Conservation (phyloP, 2,888 invertebrate genomes). For the Arrhopalites spinosus region DNA sequence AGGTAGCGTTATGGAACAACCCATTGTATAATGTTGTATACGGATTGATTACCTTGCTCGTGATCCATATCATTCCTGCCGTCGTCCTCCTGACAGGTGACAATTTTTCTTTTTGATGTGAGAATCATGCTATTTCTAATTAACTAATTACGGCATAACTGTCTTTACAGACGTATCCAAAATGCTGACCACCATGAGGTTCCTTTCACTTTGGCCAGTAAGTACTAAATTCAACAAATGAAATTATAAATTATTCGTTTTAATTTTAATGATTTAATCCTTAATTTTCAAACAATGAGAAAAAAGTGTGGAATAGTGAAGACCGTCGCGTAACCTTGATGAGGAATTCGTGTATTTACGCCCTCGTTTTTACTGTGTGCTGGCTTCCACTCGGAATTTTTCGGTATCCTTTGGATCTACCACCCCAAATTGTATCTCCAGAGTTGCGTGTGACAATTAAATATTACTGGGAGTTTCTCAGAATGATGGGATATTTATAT, state of each 20-base stretch:
- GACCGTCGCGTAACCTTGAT: conserved; percentile 24
- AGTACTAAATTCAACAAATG: neutral
- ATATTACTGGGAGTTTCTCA: neutral
- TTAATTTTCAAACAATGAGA: neutral
- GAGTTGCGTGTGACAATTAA: neutral
- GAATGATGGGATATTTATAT: neutral
- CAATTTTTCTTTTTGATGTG: too few relatives aligned
- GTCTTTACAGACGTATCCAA: conserved; percentile 21
- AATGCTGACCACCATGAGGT: conserved; percentile 14
- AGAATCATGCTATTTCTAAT: neutral
- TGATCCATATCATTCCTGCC: conserved; percentile 24
- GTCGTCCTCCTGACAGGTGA: conserved; percentile 19
- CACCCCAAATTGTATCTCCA: neutral
- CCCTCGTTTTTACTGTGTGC: conserved; percentile 40
- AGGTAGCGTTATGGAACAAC: conserved; percentile 12
- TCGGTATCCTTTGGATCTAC: conserved; percentile 18
- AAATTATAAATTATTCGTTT: neutral
- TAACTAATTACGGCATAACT: neutral
- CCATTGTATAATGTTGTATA: conserved; percentile 10
- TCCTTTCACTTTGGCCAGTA: conserved; percentile 29
- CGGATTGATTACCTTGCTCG: neutral
- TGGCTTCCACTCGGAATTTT: conserved; percentile 45
- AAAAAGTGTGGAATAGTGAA: conserved; percentile 16
- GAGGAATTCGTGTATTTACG: conserved; percentile 41
- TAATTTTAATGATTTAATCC: neutral